Evolutionary conservation across 2,113 vertebrate genomes (phyloP).

Genomic region (human (Homo sapiens)): GRCh38 chr1:229297501-229298000

Average conservation of each 20-base stretch:
- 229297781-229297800: background rate
- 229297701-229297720: background rate
- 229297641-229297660: conserved; percentile 31
- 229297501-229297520: conserved; percentile 90
- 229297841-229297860: background rate
- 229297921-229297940: background rate
- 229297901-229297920: background rate
- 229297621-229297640: conserved; percentile 90
- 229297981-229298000: background rate
- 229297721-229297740: background rate
- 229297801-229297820: background rate
- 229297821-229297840: background rate
- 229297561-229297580: conserved; percentile 90
- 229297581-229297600: conserved; percentile 87
- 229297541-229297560: conserved; percentile 88
- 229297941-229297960: background rate
- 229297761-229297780: background rate
- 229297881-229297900: background rate
- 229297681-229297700: background rate
- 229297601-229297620: conserved; percentile 87
- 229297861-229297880: background rate
- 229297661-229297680: background rate
- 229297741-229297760: background rate
- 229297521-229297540: conserved; percentile 88
- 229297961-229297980: background rate